Evolutionary conservation across 2,797 vertebrate genomes (phyloP).

Genomic region (Mus spretus): DNA sequence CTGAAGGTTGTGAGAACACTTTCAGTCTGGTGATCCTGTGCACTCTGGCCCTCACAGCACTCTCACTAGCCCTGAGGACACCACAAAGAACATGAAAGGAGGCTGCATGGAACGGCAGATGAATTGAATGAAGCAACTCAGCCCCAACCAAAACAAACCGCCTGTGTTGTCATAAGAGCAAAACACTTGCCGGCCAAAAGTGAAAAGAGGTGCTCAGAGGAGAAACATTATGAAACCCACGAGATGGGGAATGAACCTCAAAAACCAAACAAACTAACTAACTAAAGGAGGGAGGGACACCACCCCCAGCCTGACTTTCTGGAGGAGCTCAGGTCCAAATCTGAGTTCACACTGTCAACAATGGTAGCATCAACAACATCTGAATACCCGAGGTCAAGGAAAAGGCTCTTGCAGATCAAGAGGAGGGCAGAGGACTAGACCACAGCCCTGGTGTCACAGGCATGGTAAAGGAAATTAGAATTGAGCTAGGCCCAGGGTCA

Average conservation of each 20-base stretch:
- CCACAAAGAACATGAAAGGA: neutral
- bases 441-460: slow-evolving; percentile 93
- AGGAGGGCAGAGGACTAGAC: slow-evolving; percentile 80
- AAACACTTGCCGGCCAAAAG: neutral
- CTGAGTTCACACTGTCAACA: slow-evolving; percentile 87
- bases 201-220: neutral
- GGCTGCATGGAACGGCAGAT: neutral
- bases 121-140: neutral
- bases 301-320: slow-evolving; percentile 88
- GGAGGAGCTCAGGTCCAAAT: slow-evolving; percentile 88
- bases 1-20: neutral
- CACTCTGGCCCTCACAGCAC: neutral
- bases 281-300: slow-evolving; percentile 81
- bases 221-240: neutral
- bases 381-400: slow-evolving; percentile 59
- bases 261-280: too few species aligned
- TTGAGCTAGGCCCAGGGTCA: slow-evolving; percentile 89
- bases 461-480: slow-evolving; percentile 93
- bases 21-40: neutral
- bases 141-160: neutral
- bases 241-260: neutral
- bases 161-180: too few species aligned
- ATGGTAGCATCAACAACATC: slow-evolving; percentile 69
- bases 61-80: neutral
- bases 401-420: slow-evolving; percentile 74